phyloP scores from a whole-genome alignment of 92 coral and sea anemone species.

The Plumapathes pennacea region DNA sequence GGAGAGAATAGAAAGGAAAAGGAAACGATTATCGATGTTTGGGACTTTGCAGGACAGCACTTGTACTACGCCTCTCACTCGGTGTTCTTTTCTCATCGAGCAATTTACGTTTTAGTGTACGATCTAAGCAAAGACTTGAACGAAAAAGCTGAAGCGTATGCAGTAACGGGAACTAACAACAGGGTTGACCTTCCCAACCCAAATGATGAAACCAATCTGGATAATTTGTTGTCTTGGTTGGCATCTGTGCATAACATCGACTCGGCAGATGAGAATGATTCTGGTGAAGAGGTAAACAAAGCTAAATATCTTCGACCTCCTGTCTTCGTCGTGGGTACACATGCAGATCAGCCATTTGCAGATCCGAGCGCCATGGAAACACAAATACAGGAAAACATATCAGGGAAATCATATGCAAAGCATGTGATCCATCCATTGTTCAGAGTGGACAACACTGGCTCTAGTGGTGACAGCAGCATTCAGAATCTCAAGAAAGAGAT shows the following conservation, averaged over 20 bases:
- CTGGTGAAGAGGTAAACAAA: not conserved
- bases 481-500: too few species aligned
- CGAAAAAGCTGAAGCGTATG: constrained; percentile 69
- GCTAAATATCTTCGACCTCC: constrained; percentile 64
- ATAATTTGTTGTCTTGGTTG: constrained; percentile 69
- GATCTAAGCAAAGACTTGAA: constrained; percentile 66
- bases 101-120: constrained; percentile 68
- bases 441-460: too few species aligned
- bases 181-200: constrained; percentile 48
- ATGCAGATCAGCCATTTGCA: constrained; percentile 54
- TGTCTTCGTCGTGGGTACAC: constrained; percentile 66
- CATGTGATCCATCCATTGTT: too few species aligned
- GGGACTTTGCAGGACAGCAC: constrained; percentile 93
- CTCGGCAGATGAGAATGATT: not conserved
- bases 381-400: constrained; percentile 44
- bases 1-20: constrained; percentile 36
- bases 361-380: constrained; percentile 50
- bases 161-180: constrained; percentile 62
- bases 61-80: constrained; percentile 83
- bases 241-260: constrained; percentile 67
- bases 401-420: constrained; percentile 59
- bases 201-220: constrained; percentile 69
- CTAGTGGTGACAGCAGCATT: too few species aligned
- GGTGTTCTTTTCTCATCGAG: constrained; percentile 72
- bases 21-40: constrained; percentile 57